A percentile compares a stretch with the other conserved stretches of the same genome.
Evolutionary conservation across 2,113 vertebrate genomes (phyloP).

Genomic region (Oncorhynchus tshawytscha): DNA sequence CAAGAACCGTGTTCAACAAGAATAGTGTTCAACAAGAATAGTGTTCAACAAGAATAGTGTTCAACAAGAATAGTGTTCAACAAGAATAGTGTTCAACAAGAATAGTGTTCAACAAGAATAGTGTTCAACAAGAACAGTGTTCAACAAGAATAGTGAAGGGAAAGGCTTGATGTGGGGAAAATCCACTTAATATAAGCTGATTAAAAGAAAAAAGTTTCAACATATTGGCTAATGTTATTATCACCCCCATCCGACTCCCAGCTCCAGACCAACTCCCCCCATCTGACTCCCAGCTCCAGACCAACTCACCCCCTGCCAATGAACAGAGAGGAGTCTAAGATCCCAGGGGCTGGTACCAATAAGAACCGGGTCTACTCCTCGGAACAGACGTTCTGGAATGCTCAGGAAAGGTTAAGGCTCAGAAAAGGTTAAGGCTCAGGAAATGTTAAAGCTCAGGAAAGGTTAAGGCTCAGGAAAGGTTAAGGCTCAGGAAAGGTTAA

Average conservation of each 20-base stretch:
- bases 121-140: too few species aligned
- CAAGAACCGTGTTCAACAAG: too few species aligned
- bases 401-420: conserved; percentile 77
- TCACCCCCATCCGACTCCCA: conserved; percentile 85
- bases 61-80: too few species aligned
- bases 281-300: conserved; percentile 84
- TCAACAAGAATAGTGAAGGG: too few species aligned
- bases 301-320: conserved; percentile 84
- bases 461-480: conserved; percentile 80
- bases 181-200: too few species aligned
- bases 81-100: too few species aligned
- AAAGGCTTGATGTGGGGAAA: too few species aligned
- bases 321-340: conserved; percentile 87
- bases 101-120: too few species aligned
- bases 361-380: conserved; percentile 96
- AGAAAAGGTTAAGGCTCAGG: conserved; percentile 60
- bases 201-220: too few species aligned
- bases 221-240: too few species aligned
- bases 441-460: conserved; percentile 75
- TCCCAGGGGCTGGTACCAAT: conserved; percentile 80
- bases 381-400: conserved; percentile 99
- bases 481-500: conserved; percentile 34
- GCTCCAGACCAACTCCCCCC: conserved; percentile 88
- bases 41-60: too few species aligned
- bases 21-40: too few species aligned